Evolutionary conservation across 2,888 invertebrate genomes (phyloP).

Genomic region (Pheosia gnoma): DNA sequence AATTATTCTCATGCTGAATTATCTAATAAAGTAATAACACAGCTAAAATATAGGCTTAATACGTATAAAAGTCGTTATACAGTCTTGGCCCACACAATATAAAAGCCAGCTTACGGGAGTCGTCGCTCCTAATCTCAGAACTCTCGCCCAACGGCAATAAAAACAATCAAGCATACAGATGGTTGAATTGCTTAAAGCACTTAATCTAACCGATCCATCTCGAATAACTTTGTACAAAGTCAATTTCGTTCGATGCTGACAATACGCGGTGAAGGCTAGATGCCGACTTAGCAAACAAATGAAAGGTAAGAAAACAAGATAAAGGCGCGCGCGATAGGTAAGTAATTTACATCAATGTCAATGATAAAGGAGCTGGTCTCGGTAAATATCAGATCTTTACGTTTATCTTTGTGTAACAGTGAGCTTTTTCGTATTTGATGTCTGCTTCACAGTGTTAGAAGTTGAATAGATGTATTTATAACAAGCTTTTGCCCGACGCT

Average conservation of each 20-base stretch:
- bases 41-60: background rate
- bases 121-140: constrained; percentile 37
- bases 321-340: constrained; percentile 24
- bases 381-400: constrained; percentile 25
- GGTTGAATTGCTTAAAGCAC: constrained; percentile 36
- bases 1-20: background rate
- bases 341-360: constrained; percentile 37
- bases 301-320: constrained; percentile 29
- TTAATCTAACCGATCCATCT: constrained; percentile 37
- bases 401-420: constrained; percentile 30
- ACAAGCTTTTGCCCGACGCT: background rate
- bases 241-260: constrained; percentile 17
- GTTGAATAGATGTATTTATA: background rate
- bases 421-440: constrained; percentile 23
- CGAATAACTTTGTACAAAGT: constrained; percentile 28
- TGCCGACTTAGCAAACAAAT: constrained; percentile 20
- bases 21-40: background rate
- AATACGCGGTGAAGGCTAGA: constrained; percentile 5
- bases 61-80: constrained; percentile 34
- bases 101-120: constrained; percentile 35
- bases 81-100: constrained; percentile 39
- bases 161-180: constrained; percentile 41
- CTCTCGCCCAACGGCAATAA: constrained; percentile 36
- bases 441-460: constrained; percentile 31
- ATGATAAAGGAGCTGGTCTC: constrained; percentile 31